Base-by-base conservation (phyloP, 2,113 vertebrate species). In the Seriola dumerili region DNA sequence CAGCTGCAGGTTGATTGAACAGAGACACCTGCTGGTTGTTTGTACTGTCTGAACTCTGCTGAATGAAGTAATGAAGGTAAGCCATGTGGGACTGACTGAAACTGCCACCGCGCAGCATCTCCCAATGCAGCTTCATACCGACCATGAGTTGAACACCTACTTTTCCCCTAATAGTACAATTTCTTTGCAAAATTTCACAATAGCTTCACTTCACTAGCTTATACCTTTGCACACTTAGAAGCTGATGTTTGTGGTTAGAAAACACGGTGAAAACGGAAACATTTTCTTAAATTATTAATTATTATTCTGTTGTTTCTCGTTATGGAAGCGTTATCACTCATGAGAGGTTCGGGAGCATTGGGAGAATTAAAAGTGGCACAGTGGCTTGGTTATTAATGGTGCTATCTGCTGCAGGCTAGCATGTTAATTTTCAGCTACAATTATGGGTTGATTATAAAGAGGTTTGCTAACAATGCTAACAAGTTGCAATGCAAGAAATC, bases 11-110 rank as follows among this genome's bases (percentile, higher is more conserved):
- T 11, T 68, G 78, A 66, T 83, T 55, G 25, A 86, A 85, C 73
- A 80, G 81, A 87, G 87, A 88, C 90, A 90, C 65, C 87, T 90
- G 87, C 83, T 93, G 91, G 88, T 71, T 65, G 76, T 66, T 50
- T 54, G 25, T 48, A 10, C 46, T 11, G 63, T 44, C 36, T 73
- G 48, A 61, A 14, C 67, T 36, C 55, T 76, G 59, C 70, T 80
- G 44, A 76, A 14, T 12, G 1, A n/a, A 81, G 55, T 48, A 4
- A 38, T 64, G 78, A 81, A 36, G 67, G 58, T 8, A 32, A 64
- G 58, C 73, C 14, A 17, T 8, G 12, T 38, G 55, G 66, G 57
- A 72, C 62, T 63, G 78, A 89, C 71, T 76, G 66, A 72, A 85
- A 62, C 40, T 23, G 40, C 38, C 55, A 4, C 6, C 0, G 13